Base-by-base conservation (phyloP, 2,797 vertebrate species). In the Tapirus indicus region DNA sequence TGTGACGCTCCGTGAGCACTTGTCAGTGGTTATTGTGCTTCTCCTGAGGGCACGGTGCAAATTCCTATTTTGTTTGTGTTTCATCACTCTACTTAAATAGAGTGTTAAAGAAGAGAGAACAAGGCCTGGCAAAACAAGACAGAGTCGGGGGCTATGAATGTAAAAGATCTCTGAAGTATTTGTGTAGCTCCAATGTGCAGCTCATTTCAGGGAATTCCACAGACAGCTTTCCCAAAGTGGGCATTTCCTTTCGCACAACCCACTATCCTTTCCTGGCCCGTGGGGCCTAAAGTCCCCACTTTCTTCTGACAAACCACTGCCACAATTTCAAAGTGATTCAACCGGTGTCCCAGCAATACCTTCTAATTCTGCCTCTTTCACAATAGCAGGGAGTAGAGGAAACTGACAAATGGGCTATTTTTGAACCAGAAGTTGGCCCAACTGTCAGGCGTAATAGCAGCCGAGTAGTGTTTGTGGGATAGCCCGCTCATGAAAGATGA, bases 401-500 rank as follows among this genome's bases (percentile, higher is more conserved):
- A 97, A 95, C 90, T 95, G 97, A 97, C 94, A 98, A 98, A 98
- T 5, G 23, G 95, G 25, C 78, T 97, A 60, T 97, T 97, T 96
- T 95, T 92, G 74, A 62, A 38, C 62, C 86, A 95, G 94, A 98
- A 98, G 85, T 93, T 97, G 95, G 80, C 82, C 82, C 89, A 92
- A 72, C 87, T 97, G 92, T 97, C 96, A 91, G 87, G 96, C 74
- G 3, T 96, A 96, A 97, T 97, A 95, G 88, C 90, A 95, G 95
- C 92, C 1, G 44, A 94, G 80, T 94, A 86, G 79, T 95, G 94
- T 95, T 97, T 97, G 97, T 96, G 97, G 97, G 96, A 96, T 80
- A 93, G 97, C 78, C 88, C 11, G 16, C 94, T 97, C 95, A 84
- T 97, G 98, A 98, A 97, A 98, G 97, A 97, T 97, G 97, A 96